Evolutionary conservation across 2,888 invertebrate genomes (phyloP), one percentile per base, ranked within the genome.

Genomic region (Ornithoptera alexandrae): DNA sequence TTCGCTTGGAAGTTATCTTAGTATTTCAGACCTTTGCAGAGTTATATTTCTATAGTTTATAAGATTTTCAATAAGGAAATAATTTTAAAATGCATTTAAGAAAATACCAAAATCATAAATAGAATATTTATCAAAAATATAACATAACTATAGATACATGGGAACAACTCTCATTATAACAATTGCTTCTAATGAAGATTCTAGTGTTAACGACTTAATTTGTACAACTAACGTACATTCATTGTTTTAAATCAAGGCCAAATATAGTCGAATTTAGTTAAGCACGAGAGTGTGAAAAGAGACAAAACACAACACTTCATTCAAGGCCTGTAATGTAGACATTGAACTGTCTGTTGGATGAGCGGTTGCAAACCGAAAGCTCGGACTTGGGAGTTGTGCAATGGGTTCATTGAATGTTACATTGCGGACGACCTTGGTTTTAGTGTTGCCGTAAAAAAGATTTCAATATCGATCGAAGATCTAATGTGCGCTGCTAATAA

Each of bases 271-370:
- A 39, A 50, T 50, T 50, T 5, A 50, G 50, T 2, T 50, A 17
- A 50, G 36, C 36, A 62, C 53, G 67, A 53, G 59, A 59, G 63
- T 66, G 39, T 20, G 10, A 62, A 66, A 30, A 24, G 6, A 36
- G 36, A 42, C 63, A 62, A 67, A 74, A 70, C 75, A 75, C 74
- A 77, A 76, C 59, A 60, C 74, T 75, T 74, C 74, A 73, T 79
- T 82, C 85, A 86, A 84, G 86, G 85, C 79, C 80, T 53, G 3
- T 24, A 66, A 42, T 46, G 68, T 71, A 81, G 85, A 84, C 87
- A 85, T 86, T 86, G 86, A 86, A 86, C 87, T 85, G 82, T 82
- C 79, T 78, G 77, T 77, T 79, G 79, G 77, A 81, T 84, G 81
- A 80, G 79, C 81, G 81, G 79, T 79, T 80, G 85, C 84, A 83